Base-by-base conservation (phyloP, 2,888 invertebrate species). In the Synergus itoensis region DNA sequence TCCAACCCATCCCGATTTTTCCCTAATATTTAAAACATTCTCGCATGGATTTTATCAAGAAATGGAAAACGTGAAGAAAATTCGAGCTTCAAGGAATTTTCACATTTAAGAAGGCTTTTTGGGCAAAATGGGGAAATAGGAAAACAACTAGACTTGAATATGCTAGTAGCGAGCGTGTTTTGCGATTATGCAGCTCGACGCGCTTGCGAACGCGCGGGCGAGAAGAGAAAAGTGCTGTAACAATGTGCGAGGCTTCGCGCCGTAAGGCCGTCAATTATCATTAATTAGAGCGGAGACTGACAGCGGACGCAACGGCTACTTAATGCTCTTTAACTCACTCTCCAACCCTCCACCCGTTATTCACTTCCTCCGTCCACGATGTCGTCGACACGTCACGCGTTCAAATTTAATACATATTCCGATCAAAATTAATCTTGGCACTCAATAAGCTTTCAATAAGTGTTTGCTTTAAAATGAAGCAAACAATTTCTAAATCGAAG, bases 211-310 rank as follows among this genome's bases (percentile, higher is more conserved):
- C 77, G 83, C 78, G 84, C 80, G 81, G 65, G 67, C 69, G 69
- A 78, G 67, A 45, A 78, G 79, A 81, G 81, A 81, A 82, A 81
- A 81, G 78, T 77, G 78, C 77, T 79, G 65, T 80, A 80, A 86
- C 89, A 89, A 89, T 87, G 91, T 90, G 91, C 90, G 88, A 90
- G 89, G 89, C 91, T 91, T 91, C 90, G 87, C 91, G 90, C 91
- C 90, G 87, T 91, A 90, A 91, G 89, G 87, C 89, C 90, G 91
- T 91, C 92, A 92, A 92, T 92, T 92, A 90, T 89, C 89, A 92
- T 92, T 91, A 92, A 92, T 92, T 92, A 91, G 90, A 91, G 90
- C 91, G 90, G 88, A 91, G 92, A 91, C 91, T 91, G 91, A 91
- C 91, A 91, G 91, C 91, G 91, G 90, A 91, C 91, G 90, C 90